Conservation (phyloP, 2,113 vertebrate genomes). For the Amphilophus citrinellus region DNA sequence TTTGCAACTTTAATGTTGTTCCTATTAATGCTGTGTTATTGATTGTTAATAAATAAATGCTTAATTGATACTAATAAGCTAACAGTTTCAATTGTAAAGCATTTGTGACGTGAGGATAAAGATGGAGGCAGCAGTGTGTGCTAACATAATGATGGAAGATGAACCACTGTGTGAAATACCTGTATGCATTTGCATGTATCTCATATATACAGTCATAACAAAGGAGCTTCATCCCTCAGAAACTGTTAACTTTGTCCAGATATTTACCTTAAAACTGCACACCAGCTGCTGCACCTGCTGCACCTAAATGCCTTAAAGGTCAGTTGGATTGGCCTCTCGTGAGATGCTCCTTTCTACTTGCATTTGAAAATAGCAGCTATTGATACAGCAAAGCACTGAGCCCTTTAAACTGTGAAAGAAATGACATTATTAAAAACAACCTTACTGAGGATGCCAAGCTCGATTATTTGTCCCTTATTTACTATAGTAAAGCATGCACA, state of each 20-base stretch:
- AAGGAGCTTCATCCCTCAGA: not conserved
- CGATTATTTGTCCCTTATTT: not conserved
- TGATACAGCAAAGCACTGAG: not conserved
- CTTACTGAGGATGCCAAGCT: not conserved
- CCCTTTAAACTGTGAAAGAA: not conserved
- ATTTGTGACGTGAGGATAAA: not conserved
- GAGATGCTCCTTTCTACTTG: not conserved
- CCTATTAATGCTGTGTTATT: not conserved
- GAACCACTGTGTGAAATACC: not conserved
- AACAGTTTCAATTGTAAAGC: not conserved
- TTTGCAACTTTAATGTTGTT: not conserved
- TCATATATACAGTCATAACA: not conserved
- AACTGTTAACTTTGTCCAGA: not conserved
- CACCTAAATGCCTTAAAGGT: slow-evolving; percentile 1
- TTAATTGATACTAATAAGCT: not conserved
- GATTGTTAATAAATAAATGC: not conserved
- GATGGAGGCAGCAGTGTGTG: not conserved
- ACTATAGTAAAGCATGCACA: not conserved
- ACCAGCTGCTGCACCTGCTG: not conserved
- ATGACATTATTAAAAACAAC: not conserved
- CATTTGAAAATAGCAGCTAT: not conserved
- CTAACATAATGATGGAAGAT: not conserved
- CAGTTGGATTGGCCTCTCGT: not conserved
- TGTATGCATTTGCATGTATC: not conserved
- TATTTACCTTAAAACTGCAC: not conserved